Conservation (phyloP, 2,888 invertebrate species). For the Epistrophe eligans region DNA sequence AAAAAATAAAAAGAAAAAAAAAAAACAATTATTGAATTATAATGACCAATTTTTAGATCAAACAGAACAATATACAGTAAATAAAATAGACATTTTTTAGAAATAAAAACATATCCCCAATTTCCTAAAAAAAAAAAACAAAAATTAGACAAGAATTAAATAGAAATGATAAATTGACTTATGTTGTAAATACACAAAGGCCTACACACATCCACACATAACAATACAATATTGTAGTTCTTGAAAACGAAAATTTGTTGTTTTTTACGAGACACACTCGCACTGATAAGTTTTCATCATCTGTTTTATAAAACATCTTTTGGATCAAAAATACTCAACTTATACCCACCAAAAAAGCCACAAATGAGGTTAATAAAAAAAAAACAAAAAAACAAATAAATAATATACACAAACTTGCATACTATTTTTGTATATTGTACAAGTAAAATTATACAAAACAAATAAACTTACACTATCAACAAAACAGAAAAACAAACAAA, state of each 20-base stretch:
- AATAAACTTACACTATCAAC: constrained; percentile 38
- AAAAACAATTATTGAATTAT: constrained; percentile 28
- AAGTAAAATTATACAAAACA: constrained; percentile 57
- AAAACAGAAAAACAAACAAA: constrained; percentile 24
- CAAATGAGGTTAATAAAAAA: constrained; percentile 53
- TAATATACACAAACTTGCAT: constrained; percentile 65
- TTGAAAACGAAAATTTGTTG: background rate
- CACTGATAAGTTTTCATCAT: constrained; percentile 54
- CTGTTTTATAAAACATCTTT: constrained; percentile 43
- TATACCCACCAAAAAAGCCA: constrained; percentile 71
- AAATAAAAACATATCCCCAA: constrained; percentile 72
- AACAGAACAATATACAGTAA: constrained; percentile 28
- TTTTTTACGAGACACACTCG: constrained; percentile 8
- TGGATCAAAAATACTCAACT: constrained; percentile 72
- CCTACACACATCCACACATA: constrained; percentile 20
- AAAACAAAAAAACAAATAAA: constrained; percentile 16
- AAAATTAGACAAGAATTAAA: constrained; percentile 23
- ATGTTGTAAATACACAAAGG: constrained; percentile 59
- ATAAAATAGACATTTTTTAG: constrained; percentile 29
- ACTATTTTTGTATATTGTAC: constrained; percentile 75
- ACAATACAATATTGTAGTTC: constrained; percentile 23
- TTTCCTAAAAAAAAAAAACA: constrained; percentile 37
- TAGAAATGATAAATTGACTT: constrained; percentile 16
- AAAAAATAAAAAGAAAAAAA: constrained; percentile 47
- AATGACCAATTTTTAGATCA: constrained; percentile 65